Percentiles rank a stretch among this genome's conserved stretches.
Conservation (phyloP, 2,797 vertebrate genomes). For the Myotis findleyi region DNA sequence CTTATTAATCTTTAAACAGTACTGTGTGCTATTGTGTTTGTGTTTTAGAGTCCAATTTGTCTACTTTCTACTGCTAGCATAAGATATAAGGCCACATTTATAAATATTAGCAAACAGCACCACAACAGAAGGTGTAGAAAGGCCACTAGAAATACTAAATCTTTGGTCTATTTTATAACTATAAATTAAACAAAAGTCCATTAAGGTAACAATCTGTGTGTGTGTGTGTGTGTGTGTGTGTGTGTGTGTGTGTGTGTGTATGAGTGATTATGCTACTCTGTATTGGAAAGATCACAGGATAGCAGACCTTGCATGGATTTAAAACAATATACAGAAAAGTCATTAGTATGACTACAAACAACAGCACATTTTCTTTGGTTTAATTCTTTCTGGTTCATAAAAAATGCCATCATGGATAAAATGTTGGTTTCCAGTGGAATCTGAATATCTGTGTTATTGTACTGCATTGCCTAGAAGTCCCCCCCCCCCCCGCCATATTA, state of each 20-base stretch:
- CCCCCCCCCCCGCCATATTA: background rate
- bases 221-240: background rate
- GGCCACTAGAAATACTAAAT: background rate
- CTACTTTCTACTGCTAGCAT: background rate
- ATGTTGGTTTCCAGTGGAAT: background rate
- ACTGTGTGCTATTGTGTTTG: conserved; percentile 50
- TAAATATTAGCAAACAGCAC: conserved; percentile 46
- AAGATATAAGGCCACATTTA: conserved; percentile 31
- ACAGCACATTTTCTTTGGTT: conserved; percentile 39
- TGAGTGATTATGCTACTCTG: background rate
- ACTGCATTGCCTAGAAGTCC: background rate
- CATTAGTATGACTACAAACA: background rate
- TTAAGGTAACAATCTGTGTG: background rate
- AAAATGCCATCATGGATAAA: background rate
- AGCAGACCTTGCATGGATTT: background rate
- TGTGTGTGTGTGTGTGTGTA: background rate
- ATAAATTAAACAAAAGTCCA: conserved; percentile 36
- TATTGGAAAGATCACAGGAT: background rate
- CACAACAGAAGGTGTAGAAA: conserved; percentile 33
- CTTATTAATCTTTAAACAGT: conserved; percentile 69
- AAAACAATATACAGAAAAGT: conserved; percentile 29
- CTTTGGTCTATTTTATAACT: background rate
- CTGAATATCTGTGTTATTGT: background rate
- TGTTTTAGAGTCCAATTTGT: conserved; percentile 50
- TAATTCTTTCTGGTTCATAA: conserved; percentile 56